These are phyloP conservation scores for Melanostoma mellinum DNA, from an alignment of 2,888 invertebrate genomes.

Conservation along the genomic window DNA sequence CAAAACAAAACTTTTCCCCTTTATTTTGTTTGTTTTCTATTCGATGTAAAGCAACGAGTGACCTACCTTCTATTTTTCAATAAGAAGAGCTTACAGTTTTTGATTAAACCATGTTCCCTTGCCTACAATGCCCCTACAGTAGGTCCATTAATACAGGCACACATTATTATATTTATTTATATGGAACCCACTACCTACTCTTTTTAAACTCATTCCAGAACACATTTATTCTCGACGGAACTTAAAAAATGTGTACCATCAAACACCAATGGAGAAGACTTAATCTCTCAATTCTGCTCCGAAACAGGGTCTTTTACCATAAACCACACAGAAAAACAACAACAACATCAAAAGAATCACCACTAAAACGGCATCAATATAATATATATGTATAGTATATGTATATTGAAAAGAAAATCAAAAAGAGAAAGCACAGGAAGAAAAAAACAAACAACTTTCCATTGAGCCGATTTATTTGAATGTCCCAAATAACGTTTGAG, in stretches of 20 bases:
- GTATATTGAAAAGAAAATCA: not conserved
- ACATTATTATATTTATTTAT: too few species aligned
- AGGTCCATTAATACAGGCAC: too few species aligned
- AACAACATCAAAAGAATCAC: not conserved
- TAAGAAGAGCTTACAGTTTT: too few species aligned
- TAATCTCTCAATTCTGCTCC: constrained; percentile 23
- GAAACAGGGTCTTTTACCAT: not conserved
- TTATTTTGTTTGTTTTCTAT: too few species aligned
- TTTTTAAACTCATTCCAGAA: constrained; percentile 3
- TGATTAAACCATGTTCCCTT: too few species aligned
- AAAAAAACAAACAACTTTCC: constrained; percentile 61
- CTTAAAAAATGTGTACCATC: constrained; percentile 41
- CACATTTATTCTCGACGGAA: constrained; percentile 20
- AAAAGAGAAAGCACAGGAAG: not conserved
- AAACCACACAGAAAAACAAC: constrained; percentile 1
- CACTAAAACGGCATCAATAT: not conserved
- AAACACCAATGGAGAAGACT: constrained; percentile 51
- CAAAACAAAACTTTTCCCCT: too few species aligned
- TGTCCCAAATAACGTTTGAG: constrained; percentile 47
- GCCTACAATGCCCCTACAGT: too few species aligned
- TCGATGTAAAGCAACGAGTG: too few species aligned
- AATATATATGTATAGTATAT: too few species aligned
- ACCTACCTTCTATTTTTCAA: too few species aligned
- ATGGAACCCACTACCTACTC: too few species aligned
- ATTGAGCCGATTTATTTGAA: constrained; percentile 56